Base-by-base conservation (phyloP, 2,113 vertebrate genomes). In the Arothron firmamentum region DNA sequence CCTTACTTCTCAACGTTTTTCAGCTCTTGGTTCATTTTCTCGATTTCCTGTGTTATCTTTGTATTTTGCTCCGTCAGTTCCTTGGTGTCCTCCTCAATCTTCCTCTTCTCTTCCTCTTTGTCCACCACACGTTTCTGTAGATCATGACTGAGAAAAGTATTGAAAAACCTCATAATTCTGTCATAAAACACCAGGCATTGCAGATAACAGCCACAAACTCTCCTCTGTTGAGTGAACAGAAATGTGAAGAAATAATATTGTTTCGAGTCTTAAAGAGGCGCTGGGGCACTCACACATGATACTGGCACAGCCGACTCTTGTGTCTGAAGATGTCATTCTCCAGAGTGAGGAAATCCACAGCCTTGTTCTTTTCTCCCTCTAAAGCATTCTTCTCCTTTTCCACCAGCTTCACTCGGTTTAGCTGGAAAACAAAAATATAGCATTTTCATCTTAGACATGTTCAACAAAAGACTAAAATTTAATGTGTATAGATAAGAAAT, bases 321-420 rank as follows among this genome's bases (percentile, higher is more conserved):
- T 94, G 93, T 77, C 88, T 94, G 74, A 95, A 93, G 70, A 95
- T 91, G 75, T 93, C 90, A 67, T 99, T 99, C 88, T 99, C 95
- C 82, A 96, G 79, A 20, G 72, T 83, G 53, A 99, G 94, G 81
- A 95, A 99, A 82, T 96, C 93, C 54, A 97, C 89, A 3, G 97
- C 97, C 78, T 92, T 91, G 67, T 98, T 97, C 87, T 89, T 97
- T 71, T 99, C 96, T 19, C 82, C 94, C 84, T 98, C 96, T 87
- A 99, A 88, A 55, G 94, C 90, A 73, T 96, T 93, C 70, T 98
- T 99, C 88, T 98, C 96, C 78, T 95, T 98, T 86, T 99, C 97
- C 51, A 99, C 95, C 31, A 97, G 83, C 78, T 99, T 99, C 59
- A 97, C 94, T 83, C 96, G 89, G 77, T 98, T 98, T 72, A 99